Conservation (phyloP, 2,888 invertebrate species). For the Octonoba sinensis region DNA sequence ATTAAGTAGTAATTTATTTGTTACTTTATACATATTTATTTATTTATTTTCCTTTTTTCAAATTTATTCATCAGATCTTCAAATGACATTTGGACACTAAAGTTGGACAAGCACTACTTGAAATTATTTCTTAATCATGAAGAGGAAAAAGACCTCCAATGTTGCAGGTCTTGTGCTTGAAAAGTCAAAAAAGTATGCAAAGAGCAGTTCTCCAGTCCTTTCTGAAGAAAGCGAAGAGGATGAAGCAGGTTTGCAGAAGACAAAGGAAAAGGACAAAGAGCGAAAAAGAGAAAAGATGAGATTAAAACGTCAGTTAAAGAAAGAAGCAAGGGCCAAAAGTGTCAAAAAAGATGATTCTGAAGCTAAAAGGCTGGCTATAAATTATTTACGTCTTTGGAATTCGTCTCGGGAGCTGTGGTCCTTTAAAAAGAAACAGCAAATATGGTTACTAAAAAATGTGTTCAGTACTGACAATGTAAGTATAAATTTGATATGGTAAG, state of each 20-base stretch:
- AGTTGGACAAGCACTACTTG: no score
- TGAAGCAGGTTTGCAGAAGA: slow-evolving; percentile 13
- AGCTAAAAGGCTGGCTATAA: slow-evolving; percentile 28
- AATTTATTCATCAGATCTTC: no score
- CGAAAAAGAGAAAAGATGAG: slow-evolving; percentile 49
- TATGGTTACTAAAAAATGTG: slow-evolving; percentile 44
- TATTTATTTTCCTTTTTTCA: no score
- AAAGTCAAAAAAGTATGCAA: no score
- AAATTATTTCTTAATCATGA: no score
- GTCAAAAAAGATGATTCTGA: slow-evolving; percentile 26
- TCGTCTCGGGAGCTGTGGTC: slow-evolving; percentile 26
- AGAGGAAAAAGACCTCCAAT: no score
- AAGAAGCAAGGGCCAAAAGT: slow-evolving; percentile 34
- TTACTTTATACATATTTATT: no score
- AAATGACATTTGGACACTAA: no score
- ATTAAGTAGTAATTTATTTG: no score
- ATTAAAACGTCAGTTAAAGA: slow-evolving; percentile 38
- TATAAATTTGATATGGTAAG: slow-evolving; percentile 5
- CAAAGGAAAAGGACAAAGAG: slow-evolving; percentile 46
- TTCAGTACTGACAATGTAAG: slow-evolving; percentile 39
- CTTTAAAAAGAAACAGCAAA: slow-evolving; percentile 51
- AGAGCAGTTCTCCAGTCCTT: no score
- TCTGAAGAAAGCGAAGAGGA: slow-evolving; percentile 7
- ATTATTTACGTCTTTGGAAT: slow-evolving; percentile 35
- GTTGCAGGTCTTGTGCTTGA: no score